Evolutionary conservation across 1,140 invertebrate genomes (phyloP), one percentile per base, ranked within the genome.

Genomic region (Leptoteleia sp.): DNA sequence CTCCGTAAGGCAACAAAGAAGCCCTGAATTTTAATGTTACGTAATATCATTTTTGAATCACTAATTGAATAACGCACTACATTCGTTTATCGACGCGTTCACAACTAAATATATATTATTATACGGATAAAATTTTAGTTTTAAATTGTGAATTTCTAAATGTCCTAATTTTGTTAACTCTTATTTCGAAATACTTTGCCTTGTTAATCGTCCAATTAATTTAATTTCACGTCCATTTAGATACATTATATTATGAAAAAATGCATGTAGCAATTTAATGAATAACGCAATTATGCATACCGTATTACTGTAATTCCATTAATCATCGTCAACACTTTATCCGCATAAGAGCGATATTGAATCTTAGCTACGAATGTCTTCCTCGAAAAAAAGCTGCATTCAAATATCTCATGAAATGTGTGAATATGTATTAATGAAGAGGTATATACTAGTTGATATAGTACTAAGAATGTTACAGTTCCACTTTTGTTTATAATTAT

Each of bases 1-100:
- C 83, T 85, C 73, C 61, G 76, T 86, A 84, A 84, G 84, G 83
- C 83, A 85, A 82, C 81, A 79, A 77, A 85, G 59, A 80, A 85
- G 82, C 81, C 83, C 80, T 84, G 73, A 84, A 75, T 83, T 62
- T 76, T 68, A 81, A 48, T 64, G 42, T 65, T 68, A 67, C 47
- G 37, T 45, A 45, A 71, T 65, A 65, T 52, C 50, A 16, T 59
- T 6, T 25, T 25, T 3, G 16, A 64, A 65, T 15, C 19, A 35
- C 52, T 59, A 65, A 31, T 57, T 37, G 16, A 22, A 42, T 29
- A 65, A 54, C 15, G 37, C 55, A 40, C 52, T 75, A 75, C 71
- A 59, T 31, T 50, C 27, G 52, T 43, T 35, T 38, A 64, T 47
- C 38, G 45, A 48, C 38, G 31, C 38, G 15, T 43, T 47, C 43